Evolutionary conservation across 2,888 invertebrate species (phyloP), one percentile per base, ranked within the genome.

Genomic region (Pseudolycoriella hygida): DNA sequence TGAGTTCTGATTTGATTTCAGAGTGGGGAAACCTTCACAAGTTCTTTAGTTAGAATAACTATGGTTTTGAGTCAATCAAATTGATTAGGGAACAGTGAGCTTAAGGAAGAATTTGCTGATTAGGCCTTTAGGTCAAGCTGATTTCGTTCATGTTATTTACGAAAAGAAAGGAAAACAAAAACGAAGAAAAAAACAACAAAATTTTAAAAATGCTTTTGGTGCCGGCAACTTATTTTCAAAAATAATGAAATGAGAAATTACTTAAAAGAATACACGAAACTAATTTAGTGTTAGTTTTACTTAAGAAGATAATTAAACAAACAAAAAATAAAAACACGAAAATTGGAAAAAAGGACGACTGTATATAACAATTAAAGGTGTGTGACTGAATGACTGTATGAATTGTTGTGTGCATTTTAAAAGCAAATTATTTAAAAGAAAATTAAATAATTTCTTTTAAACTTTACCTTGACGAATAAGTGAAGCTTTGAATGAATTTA

Each of bases 331-430:
- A 30, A 12, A 32, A 40, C 15, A 42, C 15, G 17, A 34, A 43
- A 46, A 46, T 50, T 49, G 46, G 50, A 51, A 48, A 48, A 49
- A 51, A 50, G 50, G 50, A 51, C 45, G 51, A 51, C 49, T 47
- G 47, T 45, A 42, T 46, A 45, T 32, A 32, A 42, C n/a, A 39
- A n/a, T 12, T 10, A 18, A 14, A 3, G 17, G 3, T 39, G 4
- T 15, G 4, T 14, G 14, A 17, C 6, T 3, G 14, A 17, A 39
- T 39, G 39, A 6, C 15, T 39, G 39, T 8, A 14, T 14, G 15
- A 4, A 34, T 34, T n/a, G 11, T 14, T 4, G 15, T 34, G 8
- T 8, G 25, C 4, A 25, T 25, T 25, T 25, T 25, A 8, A 25
- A 25, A 25, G 25, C 8, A 25, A 25, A 25, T 25, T 25, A 25